Evolutionary conservation across 2,113 vertebrate species (phyloP).

Genomic region (Alligator sinensis): DNA sequence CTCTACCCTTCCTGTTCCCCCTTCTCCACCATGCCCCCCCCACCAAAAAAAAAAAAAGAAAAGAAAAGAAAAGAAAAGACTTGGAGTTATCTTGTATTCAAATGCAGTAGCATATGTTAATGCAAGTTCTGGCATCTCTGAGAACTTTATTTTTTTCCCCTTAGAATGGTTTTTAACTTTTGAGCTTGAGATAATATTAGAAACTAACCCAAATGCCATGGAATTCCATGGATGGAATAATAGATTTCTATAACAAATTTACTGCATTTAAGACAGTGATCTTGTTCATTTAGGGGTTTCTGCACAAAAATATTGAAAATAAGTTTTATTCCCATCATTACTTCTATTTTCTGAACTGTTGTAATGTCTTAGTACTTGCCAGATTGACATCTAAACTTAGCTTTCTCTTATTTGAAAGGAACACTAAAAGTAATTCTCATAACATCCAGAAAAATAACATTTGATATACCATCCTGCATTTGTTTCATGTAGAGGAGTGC

Average conservation of each 20-base stretch:
- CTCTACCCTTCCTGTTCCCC: background rate
- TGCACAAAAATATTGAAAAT: background rate
- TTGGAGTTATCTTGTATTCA: slow-evolving; percentile 17
- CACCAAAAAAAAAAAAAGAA: background rate
- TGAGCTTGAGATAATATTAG: slow-evolving; percentile 21
- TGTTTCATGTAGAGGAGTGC: rapidly evolving
- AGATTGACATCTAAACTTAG: background rate
- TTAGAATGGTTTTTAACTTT: background rate
- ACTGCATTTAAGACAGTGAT: background rate
- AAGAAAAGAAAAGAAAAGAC: slow-evolving; percentile 8
- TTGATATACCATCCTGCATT: rapidly evolving
- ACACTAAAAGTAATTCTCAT: background rate
- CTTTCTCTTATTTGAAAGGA: background rate
- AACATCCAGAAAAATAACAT: background rate
- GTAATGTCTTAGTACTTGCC: background rate
- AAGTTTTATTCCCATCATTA: background rate
- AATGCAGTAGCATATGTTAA: background rate
- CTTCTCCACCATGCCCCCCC: background rate
- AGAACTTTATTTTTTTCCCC: background rate
- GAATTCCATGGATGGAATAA: slow-evolving; percentile 5
- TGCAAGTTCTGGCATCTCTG: background rate
- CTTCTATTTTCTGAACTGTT: background rate
- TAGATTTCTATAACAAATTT: background rate
- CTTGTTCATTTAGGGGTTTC: background rate
- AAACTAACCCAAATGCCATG: background rate